Evolutionary conservation across 2,797 vertebrate genomes (phyloP).

Genomic region (Sebastes hubbsi): DNA sequence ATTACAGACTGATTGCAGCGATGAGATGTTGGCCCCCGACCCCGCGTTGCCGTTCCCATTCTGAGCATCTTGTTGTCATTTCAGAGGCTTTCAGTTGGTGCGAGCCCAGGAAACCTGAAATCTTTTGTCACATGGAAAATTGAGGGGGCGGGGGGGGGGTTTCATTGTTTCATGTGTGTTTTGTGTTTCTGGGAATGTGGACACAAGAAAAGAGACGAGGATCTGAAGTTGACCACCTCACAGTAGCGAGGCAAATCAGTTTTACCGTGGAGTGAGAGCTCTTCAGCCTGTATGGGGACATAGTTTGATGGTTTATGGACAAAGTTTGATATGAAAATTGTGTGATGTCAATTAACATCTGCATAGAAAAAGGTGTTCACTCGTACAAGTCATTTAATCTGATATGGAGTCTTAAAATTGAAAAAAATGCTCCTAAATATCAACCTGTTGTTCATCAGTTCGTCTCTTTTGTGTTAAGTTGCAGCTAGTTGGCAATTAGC

Average conservation of each 20-base stretch:
- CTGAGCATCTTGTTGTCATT: not conserved
- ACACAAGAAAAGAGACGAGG: not conserved
- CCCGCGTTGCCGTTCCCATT: not conserved
- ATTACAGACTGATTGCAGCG: not conserved
- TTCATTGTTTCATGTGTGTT: not conserved
- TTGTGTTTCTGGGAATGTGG: not conserved
- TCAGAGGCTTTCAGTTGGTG: not conserved
- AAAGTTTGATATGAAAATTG: not conserved
- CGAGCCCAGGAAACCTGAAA: not conserved
- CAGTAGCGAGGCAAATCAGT: not conserved
- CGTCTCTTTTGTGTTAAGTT: not conserved
- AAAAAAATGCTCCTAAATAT: not conserved
- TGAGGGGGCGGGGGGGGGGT: no score
- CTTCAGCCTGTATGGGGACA: not conserved
- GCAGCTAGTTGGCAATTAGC: not conserved
- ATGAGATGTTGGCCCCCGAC: not conserved
- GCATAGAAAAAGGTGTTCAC: not conserved
- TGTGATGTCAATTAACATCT: not conserved
- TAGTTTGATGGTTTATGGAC: not conserved
- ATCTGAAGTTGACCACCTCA: not conserved
- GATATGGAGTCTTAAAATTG: not conserved
- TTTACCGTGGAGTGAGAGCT: not conserved
- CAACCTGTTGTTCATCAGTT: not conserved
- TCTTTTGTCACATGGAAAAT: not conserved
- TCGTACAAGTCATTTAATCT: slow-evolving; percentile 33